Base-by-base conservation (phyloP, 2,888 invertebrate genomes). In the Mamestra brassicae region DNA sequence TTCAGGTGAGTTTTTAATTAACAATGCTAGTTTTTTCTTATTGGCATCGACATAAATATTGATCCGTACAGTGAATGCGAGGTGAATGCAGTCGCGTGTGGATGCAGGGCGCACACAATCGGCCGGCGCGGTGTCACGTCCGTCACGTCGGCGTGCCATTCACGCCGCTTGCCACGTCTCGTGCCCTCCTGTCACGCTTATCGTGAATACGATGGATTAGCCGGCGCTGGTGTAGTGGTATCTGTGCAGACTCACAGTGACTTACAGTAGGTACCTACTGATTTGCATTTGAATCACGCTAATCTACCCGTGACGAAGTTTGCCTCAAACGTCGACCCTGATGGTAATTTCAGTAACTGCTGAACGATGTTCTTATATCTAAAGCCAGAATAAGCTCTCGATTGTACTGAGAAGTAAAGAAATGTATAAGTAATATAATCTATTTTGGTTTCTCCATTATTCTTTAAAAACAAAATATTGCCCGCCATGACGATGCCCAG, bases 261-360 rank as follows among this genome's bases (percentile, higher is more conserved):
- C 72, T 66, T 63, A 65, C 62, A 69, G 66, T 42, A 38, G 38
- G 38, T 61, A 62, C 55, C 61, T 57, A 72, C 69, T 74, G n/a
- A 76, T 86, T 87, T 84, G 71, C 84, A 84, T 87, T 76, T 76
- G 82, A 76, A 78, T 76, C 62, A 74, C 15, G 60, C 50, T 85
- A 76, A 85, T 84, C 67, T 83, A 68, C 42, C 71, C 42, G 58
- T 68, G 70, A 72, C 61, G 55, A 85, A 81, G 74, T 80, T 84
- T 78, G 55, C 55, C 58, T 65, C 45, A 67, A 76, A 62, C 62
- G 60, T 74, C 52, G 65, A 72, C 62, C 47, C 55, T 63, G 38
- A 68, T 78, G 74, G 60, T 73, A 76, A 79, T 86, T 74, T 78
- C 57, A 74, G 61, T 54, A 64, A 72, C 72, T 80, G 62, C 15